These are phyloP conservation scores for Trematocara stigmaticum DNA, from an alignment of 2,113 vertebrate species.

Conservation along the genomic window DNA sequence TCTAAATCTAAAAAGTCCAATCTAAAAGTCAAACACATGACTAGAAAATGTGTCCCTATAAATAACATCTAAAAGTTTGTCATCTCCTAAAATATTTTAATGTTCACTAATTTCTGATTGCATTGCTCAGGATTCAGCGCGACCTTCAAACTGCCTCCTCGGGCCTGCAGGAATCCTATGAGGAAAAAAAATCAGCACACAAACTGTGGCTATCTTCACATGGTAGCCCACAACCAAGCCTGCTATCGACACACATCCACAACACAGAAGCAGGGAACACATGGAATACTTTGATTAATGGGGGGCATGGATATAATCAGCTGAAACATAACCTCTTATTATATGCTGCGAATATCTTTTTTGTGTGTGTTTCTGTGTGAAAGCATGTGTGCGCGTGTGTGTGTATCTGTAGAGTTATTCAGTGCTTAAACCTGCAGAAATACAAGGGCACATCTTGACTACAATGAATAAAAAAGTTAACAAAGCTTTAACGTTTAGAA, in stretches of 20 bases:
- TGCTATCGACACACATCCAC: background rate
- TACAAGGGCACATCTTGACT: background rate
- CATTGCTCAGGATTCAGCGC: background rate
- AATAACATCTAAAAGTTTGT: background rate
- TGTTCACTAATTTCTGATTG: constrained; percentile 65
- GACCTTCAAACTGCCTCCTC: constrained; percentile 27
- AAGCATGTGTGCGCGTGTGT: background rate
- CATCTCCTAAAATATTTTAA: constrained; percentile 63
- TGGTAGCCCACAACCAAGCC: background rate
- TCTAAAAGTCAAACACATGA: background rate
- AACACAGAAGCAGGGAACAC: constrained; percentile 20
- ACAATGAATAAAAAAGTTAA: background rate
- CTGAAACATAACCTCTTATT: constrained; percentile 2
- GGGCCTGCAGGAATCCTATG: constrained; percentile 49
- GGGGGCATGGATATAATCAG: background rate
- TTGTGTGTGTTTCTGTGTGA: background rate
- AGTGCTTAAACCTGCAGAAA: constrained; percentile 11
- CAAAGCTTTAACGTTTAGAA: constrained; percentile 30
- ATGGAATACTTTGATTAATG: constrained; percentile 15
- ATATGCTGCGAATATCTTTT: background rate
- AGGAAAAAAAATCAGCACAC: background rate
- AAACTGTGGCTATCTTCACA: background rate
- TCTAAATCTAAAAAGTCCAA: accelerated
- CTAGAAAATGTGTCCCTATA: background rate
- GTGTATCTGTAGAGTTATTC: background rate